A percentile compares a stretch with the other conserved stretches of the same genome.
Conservation (phyloP, 2,113 vertebrate genomes). For the Aegypius monachus region DNA sequence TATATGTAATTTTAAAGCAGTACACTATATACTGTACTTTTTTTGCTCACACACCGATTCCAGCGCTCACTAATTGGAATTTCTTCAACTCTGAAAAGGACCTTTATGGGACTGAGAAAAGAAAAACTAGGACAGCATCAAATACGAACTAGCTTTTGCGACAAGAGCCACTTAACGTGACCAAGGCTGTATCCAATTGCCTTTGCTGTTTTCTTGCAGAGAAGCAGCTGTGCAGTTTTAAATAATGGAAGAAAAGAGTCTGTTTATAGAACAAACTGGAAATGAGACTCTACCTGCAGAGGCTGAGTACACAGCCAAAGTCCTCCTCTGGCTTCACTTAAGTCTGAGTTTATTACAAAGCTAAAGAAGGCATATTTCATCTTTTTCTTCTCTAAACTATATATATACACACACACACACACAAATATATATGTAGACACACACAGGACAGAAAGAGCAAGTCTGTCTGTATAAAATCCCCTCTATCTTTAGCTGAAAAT, state of each 20-base stretch:
- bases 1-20: background rate
- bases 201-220: constrained; percentile 48
- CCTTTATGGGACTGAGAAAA: constrained; percentile 15
- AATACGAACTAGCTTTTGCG: constrained; percentile 32
- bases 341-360: constrained; percentile 58
- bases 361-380: constrained; percentile 49
- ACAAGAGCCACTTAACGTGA: constrained; percentile 12
- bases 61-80: background rate
- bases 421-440: background rate
- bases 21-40: background rate
- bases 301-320: constrained; percentile 29
- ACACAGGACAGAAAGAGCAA: background rate
- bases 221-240: constrained; percentile 35
- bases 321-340: constrained; percentile 54
- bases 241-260: constrained; percentile 56
- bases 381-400: constrained; percentile 1
- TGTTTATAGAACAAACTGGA: constrained; percentile 44
- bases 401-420: background rate
- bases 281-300: constrained; percentile 65
- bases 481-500: constrained; percentile 2
- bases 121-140: background rate
- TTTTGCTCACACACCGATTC: background rate
- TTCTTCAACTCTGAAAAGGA: constrained; percentile 18
- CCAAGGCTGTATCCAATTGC: constrained; percentile 13
- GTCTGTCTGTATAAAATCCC: background rate